A percentile compares a stretch with the other conserved stretches of the same genome.
Conservation (phyloP, 2,113 vertebrate genomes). For the Paratilapia polleni region DNA sequence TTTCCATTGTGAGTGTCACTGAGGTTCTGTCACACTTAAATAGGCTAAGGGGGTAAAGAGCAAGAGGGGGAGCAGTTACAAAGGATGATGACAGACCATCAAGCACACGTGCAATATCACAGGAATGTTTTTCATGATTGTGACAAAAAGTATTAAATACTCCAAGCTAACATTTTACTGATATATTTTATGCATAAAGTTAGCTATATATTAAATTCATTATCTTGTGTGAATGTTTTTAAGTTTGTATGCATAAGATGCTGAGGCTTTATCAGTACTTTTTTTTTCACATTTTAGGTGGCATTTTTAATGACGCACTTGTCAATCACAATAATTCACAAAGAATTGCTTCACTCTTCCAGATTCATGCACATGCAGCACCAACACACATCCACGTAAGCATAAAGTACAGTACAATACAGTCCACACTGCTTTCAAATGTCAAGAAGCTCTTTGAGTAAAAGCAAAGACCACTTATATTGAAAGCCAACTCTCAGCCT, state of each 20-base stretch:
- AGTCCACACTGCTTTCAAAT: conserved; percentile 40
- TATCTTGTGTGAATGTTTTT: not conserved
- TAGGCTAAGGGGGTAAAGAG: conserved; percentile 55
- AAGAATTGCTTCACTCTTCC: conserved; percentile 28
- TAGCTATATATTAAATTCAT: not conserved
- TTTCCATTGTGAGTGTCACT: conserved; percentile 60
- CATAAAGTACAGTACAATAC: conserved; percentile 10
- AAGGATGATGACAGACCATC: conserved; percentile 56
- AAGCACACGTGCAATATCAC: conserved; percentile 41
- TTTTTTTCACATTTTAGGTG: not conserved
- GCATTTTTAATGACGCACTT: conserved; percentile 22
- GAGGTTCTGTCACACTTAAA: conserved; percentile 70
- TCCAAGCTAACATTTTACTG: not conserved
- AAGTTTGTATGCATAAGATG: not conserved
- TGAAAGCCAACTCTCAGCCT: conserved; percentile 39
- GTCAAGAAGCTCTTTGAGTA: conserved; percentile 49
- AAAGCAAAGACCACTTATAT: conserved; percentile 43
- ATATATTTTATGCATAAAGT: conserved; percentile 1
- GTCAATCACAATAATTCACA: conserved; percentile 40
- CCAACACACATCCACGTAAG: conserved; percentile 6
- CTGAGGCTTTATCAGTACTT: not conserved
- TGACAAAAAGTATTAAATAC: conserved; percentile 25
- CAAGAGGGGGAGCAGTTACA: conserved; percentile 21
- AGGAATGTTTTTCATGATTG: conserved; percentile 12
- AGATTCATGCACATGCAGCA: not conserved